Percentiles rank a stretch among this genome's conserved stretches.
phyloP scores from a whole-genome alignment of 2,888 invertebrate genomes.

The Microdon myrmicae region DNA sequence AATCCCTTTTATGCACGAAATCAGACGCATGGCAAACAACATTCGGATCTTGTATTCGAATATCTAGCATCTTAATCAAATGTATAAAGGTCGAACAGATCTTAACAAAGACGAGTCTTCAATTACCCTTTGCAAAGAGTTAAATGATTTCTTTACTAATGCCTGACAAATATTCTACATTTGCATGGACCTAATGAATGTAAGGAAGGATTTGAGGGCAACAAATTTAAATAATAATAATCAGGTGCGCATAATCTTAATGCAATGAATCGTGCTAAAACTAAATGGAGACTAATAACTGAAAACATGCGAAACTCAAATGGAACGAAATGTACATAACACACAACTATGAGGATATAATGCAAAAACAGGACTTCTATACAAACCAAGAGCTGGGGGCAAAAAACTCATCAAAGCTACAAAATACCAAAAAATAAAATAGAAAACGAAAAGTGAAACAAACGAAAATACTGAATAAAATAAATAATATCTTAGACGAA shows the following conservation, averaged over 20 bases:
- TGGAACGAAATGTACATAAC: slow-evolving; percentile 23
- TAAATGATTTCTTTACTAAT: no score
- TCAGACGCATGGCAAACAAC: no score
- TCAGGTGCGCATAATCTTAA: background rate
- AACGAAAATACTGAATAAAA: slow-evolving; percentile 26
- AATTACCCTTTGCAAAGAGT: no score
- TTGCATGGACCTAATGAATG: no score
- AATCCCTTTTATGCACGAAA: no score
- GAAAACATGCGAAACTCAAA: slow-evolving; percentile 26
- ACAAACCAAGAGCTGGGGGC: slow-evolving; percentile 65
- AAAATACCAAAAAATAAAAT: slow-evolving; percentile 55
- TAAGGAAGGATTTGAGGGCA: background rate
- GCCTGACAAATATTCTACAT: no score
- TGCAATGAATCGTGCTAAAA: slow-evolving; percentile 22
- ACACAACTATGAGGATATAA: slow-evolving; percentile 20
- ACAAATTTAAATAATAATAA: slow-evolving; percentile 5
- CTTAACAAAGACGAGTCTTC: no score
- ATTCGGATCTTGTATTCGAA: no score
- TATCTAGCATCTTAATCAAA: no score
- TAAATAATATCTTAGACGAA: slow-evolving; percentile 21
- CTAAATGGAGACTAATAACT: slow-evolving; percentile 17
- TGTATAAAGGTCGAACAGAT: no score
- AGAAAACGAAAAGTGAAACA: slow-evolving; percentile 45
- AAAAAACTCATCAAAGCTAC: slow-evolving; percentile 65
- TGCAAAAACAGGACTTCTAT: slow-evolving; percentile 54